These are phyloP conservation scores for Alentia gelatinosa DNA, from an alignment of 2,888 invertebrate genomes.

Conservation along the genomic window DNA sequence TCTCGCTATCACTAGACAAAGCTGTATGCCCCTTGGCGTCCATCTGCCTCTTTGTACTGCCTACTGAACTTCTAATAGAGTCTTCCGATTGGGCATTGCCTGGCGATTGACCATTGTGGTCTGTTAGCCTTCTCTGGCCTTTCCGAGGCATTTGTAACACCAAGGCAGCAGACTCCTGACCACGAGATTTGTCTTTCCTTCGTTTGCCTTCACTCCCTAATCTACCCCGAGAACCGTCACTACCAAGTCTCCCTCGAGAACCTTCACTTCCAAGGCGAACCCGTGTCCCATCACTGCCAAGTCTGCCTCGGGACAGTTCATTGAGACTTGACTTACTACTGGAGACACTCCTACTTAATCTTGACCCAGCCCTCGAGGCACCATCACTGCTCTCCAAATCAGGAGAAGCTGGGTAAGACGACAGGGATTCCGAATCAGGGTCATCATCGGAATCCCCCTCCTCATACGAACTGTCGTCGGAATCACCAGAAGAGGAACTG, in stretches of 20 bases:
- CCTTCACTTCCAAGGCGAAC: background rate
- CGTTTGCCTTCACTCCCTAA: background rate
- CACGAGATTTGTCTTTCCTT: background rate
- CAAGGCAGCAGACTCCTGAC: background rate
- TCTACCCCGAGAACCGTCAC: background rate
- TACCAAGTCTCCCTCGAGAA: background rate
- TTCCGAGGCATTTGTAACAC: conserved; percentile 13
- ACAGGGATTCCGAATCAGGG: background rate
- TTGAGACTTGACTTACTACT: background rate
- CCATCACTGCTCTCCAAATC: background rate
- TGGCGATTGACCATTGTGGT: background rate
- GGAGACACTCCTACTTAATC: background rate
- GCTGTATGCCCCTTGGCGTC: background rate
- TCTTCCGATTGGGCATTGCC: background rate
- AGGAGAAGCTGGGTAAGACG: background rate
- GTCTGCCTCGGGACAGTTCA: background rate
- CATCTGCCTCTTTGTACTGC: background rate
- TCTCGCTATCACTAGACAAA: background rate
- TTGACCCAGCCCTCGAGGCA: background rate
- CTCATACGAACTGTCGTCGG: background rate
- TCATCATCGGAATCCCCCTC: background rate
- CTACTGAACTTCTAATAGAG: background rate
- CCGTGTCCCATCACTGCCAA: background rate
- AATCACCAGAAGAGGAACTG: background rate
- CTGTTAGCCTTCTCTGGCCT: background rate